Base-by-base conservation (phyloP, 1,140 invertebrate genomes). In the Carcinoscorpius rotundicauda region DNA sequence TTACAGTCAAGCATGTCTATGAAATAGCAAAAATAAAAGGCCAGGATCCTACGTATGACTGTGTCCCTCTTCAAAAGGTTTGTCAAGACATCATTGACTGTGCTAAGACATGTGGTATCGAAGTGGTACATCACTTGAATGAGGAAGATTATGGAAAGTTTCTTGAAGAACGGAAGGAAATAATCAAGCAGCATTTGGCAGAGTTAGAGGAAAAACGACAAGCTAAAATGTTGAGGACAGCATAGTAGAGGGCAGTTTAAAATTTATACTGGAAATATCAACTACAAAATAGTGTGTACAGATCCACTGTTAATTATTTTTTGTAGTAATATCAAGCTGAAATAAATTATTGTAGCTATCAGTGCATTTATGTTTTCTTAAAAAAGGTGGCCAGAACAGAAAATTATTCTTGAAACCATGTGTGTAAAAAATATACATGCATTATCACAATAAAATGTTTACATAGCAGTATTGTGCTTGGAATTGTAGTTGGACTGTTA, bases 11-110 rank as follows among this genome's bases (percentile, higher is more conserved):
- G 77, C 97, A 99, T 80, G 77, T 99, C 51, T 99, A 98, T 80
- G 97, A 99, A 85, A 99, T 99, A 74, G 96, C 97, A 0, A 84
- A 86, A 78, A 90, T 99, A 4, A 99, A 99, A 79, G 80, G 83
- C 10, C 75, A 88, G 76, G 97, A 99, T 81, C 87, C 88, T 49
- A 76, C 84, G 8, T 80, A 88, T 69, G 81, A 86, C 64, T 78
- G 85, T 50, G 73, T 83, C 8, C 78, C 83, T 50, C 72, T 94
- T 56, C 70, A 94, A 78, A 81, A 88, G 73, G 83, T 97, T 71
- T 95, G 91, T 76, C 80, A 84, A 73, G 82, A 85, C 80, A 73
- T 97, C 10, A 83, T 95, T 69, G 84, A 84, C 9, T 79, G 82
- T 64, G 91, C 92, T 9, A 82, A 83, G 67, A 85, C 83, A 3